Base-by-base conservation (phyloP, 2,113 vertebrate genomes). In the Sander vitreus region DNA sequence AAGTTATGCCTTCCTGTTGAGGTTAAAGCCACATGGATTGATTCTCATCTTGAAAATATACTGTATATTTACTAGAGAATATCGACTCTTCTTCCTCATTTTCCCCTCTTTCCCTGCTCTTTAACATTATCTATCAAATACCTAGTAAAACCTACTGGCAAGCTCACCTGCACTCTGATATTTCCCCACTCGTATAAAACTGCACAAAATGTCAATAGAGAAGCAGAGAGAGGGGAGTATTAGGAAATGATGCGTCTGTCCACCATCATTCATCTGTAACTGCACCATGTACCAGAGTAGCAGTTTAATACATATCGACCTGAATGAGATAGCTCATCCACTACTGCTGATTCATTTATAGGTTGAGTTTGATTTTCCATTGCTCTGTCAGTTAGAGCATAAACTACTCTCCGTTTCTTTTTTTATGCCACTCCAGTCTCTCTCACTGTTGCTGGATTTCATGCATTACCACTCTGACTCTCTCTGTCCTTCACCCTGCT, bases 331-430 rank as follows among this genome's bases (percentile, higher is more conserved):
- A 87, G 80, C 82, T 86, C 78, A 39, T 90, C 78, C 76, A 57
- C 47, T 36, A n/a, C 80, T 80, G 84, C 87, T 90, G 84, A 92
- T 85, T 93, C 70, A 88, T 84, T 89, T 72, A 76, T 85, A 78
- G 78, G 69, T 45, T 60, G 59, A 33, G 81, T 89, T 91, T 80
- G 91, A 93, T 94, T 92, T 91, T 76, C 81, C 81, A 50, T 89
- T 57, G 78, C 70, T 11, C 63, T 39, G 43, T 80, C 85, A 75
- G 72, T 72, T 63, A 79, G 67, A 68, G 80, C 54, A 23, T 23
- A 55, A 54, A 33, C 36, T 21, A 25, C 64, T 67, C 51, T 68
- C 25, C 7, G 0, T 33, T 64, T 77, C 36, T 51, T 70, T 54
- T 54, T 77, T 81, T 9, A 70, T 43, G 36, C 25, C 13, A 14